Percentiles rank a stretch among this genome's conserved stretches.
Evolutionary conservation across 2,797 vertebrate genomes (phyloP).

Genomic region (Pseudotriccus pelzelni): DNA sequence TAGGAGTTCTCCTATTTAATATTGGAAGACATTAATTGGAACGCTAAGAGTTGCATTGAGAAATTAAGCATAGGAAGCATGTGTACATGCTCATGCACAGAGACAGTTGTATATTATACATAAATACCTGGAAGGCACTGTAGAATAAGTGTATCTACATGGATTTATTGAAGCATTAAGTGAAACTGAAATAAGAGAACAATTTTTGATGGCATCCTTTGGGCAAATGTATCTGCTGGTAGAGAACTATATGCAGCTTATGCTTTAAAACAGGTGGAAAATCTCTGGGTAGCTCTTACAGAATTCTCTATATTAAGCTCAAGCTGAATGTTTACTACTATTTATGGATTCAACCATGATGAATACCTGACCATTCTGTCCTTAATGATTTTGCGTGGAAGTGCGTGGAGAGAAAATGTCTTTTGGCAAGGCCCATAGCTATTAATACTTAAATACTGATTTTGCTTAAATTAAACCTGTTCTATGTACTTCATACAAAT

Average conservation of each 20-base stretch:
- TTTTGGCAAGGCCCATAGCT: background rate
- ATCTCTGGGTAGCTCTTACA: background rate
- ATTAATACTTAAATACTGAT: background rate
- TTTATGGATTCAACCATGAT: background rate
- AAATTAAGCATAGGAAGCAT: background rate
- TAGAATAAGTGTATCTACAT: background rate
- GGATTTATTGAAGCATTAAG: background rate
- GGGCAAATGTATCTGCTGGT: background rate
- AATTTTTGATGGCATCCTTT: background rate
- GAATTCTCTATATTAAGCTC: background rate
- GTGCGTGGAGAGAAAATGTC: background rate
- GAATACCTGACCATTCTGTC: background rate
- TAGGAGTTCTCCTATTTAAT: background rate
- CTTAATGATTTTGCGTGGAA: background rate
- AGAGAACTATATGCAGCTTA: background rate
- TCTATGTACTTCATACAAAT: background rate
- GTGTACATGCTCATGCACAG: background rate
- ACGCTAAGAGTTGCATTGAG: rapidly evolving
- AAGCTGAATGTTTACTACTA: background rate
- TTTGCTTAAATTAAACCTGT: background rate
- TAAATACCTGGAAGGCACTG: background rate
- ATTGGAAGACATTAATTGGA: background rate
- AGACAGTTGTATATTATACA: background rate
- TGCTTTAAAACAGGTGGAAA: background rate
- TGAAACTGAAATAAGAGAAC: background rate